Evolutionary conservation across 1,140 invertebrate genomes (phyloP).

Genomic region (Drepana arcuata): DNA sequence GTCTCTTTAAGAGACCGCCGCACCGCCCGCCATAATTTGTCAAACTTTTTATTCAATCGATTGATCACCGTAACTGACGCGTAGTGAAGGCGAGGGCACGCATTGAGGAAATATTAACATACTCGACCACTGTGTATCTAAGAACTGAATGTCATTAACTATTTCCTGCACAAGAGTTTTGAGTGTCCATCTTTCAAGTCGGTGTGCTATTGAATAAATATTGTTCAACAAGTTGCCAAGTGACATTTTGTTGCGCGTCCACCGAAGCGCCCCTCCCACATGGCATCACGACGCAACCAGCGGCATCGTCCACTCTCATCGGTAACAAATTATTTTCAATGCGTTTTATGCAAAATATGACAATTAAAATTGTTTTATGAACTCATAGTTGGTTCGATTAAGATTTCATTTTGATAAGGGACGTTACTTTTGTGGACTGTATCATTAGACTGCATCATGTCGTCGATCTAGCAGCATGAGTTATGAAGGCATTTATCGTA

Average conservation of each 20-base stretch:
- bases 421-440: constrained; percentile 30
- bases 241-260: constrained; percentile 51
- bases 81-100: constrained; percentile 12
- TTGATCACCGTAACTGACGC: constrained; percentile 38
- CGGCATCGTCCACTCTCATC: constrained; percentile 29
- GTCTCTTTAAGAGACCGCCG: constrained; percentile 45
- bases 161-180: constrained; percentile 54
- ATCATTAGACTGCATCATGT: constrained; percentile 35
- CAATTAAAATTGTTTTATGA: constrained; percentile 57
- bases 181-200: constrained; percentile 52
- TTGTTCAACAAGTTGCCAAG: constrained; percentile 60
- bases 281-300: constrained; percentile 28
- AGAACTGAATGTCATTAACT: constrained; percentile 59
- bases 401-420: constrained; percentile 58
- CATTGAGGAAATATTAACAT: constrained; percentile 39
- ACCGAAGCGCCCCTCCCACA: constrained; percentile 33
- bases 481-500: constrained; percentile 14
- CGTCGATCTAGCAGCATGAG: constrained; percentile 20
- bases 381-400: constrained; percentile 45
- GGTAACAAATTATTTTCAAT: constrained; percentile 44
- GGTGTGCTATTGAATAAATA: constrained; percentile 61
- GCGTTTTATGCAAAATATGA: constrained; percentile 48
- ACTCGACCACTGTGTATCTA: constrained; percentile 36
- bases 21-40: constrained; percentile 45
- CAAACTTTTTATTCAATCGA: constrained; percentile 47